phyloP scores from a whole-genome alignment of 2,113 vertebrate genomes.

The Malurus melanocephalus region DNA sequence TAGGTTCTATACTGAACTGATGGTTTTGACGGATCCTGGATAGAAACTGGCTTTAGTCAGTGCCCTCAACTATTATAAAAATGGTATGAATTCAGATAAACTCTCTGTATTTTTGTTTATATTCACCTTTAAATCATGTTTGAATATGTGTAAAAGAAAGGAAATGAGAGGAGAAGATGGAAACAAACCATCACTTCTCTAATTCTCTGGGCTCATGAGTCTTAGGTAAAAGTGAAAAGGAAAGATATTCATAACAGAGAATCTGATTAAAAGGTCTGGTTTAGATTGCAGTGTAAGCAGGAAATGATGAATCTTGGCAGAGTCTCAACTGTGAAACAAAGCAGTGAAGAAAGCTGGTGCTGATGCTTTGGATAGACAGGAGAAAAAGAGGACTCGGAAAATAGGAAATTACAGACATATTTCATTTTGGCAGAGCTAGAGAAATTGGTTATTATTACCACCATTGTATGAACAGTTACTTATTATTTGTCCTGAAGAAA shows the following conservation, averaged over 20 bases:
- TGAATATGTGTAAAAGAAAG: conserved; percentile 22
- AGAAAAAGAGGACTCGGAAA: conserved; percentile 9
- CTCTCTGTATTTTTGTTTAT: neutral
- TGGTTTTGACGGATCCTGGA: neutral
- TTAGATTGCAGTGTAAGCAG: conserved; percentile 45
- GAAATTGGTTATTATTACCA: conserved; percentile 15
- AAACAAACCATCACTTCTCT: conserved; percentile 39
- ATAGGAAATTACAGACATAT: conserved; percentile 52
- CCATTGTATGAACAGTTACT: conserved; percentile 1
- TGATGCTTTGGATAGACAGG: conserved; percentile 43
- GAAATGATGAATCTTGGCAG: conserved; percentile 63
- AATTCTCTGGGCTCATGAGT: conserved; percentile 4
- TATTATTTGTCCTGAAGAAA: neutral
- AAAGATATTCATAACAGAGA: conserved; percentile 1
- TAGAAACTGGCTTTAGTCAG: neutral
- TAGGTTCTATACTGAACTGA: neutral
- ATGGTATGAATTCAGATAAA: neutral
- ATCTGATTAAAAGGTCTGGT: conserved; percentile 53
- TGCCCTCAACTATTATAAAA: neutral
- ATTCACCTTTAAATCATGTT: neutral
- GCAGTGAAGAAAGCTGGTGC: conserved; percentile 40
- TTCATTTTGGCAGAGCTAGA: conserved; percentile 39
- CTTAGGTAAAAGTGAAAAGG: conserved; percentile 34
- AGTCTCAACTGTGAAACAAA: conserved; percentile 46
- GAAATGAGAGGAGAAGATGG: conserved; percentile 47